Evolutionary conservation across 1,140 invertebrate genomes (phyloP), one percentile per base, ranked within the genome.

Genomic region (Apis laboriosa): DNA sequence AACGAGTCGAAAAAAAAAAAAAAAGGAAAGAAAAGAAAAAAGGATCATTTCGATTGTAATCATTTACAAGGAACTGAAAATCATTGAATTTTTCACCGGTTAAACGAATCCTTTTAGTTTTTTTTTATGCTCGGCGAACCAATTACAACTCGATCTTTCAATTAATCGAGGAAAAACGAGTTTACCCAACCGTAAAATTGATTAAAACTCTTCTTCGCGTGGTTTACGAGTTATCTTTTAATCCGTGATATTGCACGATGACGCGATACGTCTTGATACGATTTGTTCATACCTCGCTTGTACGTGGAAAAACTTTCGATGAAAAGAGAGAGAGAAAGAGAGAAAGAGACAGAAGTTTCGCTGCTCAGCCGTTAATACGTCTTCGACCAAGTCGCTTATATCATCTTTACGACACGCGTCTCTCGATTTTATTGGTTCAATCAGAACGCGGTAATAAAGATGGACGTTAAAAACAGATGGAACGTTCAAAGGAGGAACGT

Each of bases 351-450:
- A 9, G 1, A 12, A 28, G 28, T 34, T 43, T 21, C 17, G 11
- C n/a, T 1, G 24, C 11, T 53, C 13, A 28, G 17, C n/a, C 75
- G 64, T 21, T 72, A 9, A 53, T 51, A 56, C 77, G 11, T 71
- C 15, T 19, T 17, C 8, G 11, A 51, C 13, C 5, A n/a, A 67
- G n/a, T 58, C n/a, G 49, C 15, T 51, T 17, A 28, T 24, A 43
- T 28, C 8, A 13, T 11, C 28, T 77, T 77, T 77, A 82, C 13
- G 80, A 77, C 63, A n/a, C 55, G 19, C 56, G 56, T 77, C 60
- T 24, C 55, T 68, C 53, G 55, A 77, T 82, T 82, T 82, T 77
- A 82, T 82, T 12, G 64, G 5, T 53, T 28, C 56, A 82, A 82
- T 82, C 64, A 53, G 19, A 68, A 76, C 63, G 43, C 19, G n/a